Evolutionary conservation across 1,140 invertebrate genomes (phyloP).

Genomic region (Octopus sinensis): DNA sequence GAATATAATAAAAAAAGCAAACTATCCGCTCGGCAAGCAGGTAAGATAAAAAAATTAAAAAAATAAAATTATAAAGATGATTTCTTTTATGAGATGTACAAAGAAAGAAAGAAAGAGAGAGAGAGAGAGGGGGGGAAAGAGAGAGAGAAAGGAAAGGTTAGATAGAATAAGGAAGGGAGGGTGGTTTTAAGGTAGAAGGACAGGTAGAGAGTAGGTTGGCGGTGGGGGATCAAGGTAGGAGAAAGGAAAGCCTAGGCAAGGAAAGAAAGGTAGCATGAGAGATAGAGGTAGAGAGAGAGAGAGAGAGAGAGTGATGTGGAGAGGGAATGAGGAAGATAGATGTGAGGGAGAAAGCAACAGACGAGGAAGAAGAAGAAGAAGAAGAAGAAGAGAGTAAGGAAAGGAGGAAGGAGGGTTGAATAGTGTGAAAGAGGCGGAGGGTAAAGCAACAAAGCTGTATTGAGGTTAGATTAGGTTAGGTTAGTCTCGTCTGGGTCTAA

Average conservation of each 20-base stretch:
- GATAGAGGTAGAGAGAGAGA: slow-evolving; percentile 6
- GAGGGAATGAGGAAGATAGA: slow-evolving; percentile 13
- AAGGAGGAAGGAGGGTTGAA: not conserved
- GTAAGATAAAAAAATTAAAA: not conserved
- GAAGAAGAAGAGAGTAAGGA: not conserved
- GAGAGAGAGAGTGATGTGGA: slow-evolving; percentile 3
- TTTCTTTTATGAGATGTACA: not conserved
- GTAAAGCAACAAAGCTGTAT: not conserved
- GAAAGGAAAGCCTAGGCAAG: not conserved
- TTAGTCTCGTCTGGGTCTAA: too few relatives aligned
- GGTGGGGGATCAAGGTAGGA: not conserved
- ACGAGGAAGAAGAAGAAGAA: slow-evolving; percentile 13
- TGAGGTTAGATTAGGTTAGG: not conserved
- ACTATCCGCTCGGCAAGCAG: not conserved
- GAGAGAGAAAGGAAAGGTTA: slow-evolving; percentile 10
- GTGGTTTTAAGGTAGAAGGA: not conserved
- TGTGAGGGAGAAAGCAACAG: slow-evolving; percentile 4
- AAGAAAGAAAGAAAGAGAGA: not conserved
- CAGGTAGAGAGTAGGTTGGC: not conserved
- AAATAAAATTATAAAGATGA: not conserved
- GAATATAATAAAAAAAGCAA: not conserved
- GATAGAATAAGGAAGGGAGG: not conserved
- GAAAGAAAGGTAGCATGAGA: slow-evolving; percentile 5
- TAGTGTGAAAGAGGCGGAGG: not conserved
- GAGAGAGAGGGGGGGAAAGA: not conserved